Conservation (phyloP, 2,888 invertebrate genomes). For the Brachylomia viminalis region DNA sequence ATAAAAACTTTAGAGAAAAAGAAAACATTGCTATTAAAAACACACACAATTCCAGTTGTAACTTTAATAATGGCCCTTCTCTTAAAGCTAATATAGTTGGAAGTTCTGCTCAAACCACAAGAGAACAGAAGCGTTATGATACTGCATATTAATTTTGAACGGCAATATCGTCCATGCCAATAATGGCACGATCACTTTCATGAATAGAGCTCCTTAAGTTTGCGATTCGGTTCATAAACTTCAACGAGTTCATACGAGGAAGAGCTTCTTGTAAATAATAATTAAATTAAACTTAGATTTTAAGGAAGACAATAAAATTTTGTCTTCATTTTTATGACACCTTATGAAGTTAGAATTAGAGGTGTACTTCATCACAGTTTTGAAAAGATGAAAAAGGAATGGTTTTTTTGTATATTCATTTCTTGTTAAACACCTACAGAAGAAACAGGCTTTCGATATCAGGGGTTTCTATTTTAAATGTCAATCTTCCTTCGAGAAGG, state of each 20-base stretch:
- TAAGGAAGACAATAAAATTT: slow-evolving; percentile 10
- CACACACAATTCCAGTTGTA: background rate
- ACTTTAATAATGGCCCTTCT: background rate
- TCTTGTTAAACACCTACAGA: background rate
- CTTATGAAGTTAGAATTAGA: background rate
- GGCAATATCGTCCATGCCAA: slow-evolving; percentile 33
- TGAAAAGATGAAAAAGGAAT: background rate
- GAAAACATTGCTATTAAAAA: background rate
- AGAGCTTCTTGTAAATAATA: background rate
- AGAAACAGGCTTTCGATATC: background rate
- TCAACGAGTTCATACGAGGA: slow-evolving; percentile 19
- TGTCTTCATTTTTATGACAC: background rate
- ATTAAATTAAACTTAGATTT: slow-evolving; percentile 6
- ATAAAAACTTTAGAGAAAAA: background rate
- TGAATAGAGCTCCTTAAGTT: slow-evolving; percentile 39
- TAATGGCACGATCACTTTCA: slow-evolving; percentile 28
- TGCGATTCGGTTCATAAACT: slow-evolving; percentile 43
- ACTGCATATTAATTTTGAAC: slow-evolving; percentile 43
- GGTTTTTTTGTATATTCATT: background rate
- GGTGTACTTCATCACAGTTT: background rate
- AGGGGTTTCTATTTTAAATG: background rate
- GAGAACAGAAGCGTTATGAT: slow-evolving; percentile 12
- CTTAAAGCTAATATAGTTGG: slow-evolving; percentile 3
- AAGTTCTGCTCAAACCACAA: slow-evolving; percentile 16
- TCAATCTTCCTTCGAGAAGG: background rate